Evolutionary conservation across 2,888 invertebrate genomes (phyloP), one percentile per base, ranked within the genome.

Genomic region (Phortica magna): DNA sequence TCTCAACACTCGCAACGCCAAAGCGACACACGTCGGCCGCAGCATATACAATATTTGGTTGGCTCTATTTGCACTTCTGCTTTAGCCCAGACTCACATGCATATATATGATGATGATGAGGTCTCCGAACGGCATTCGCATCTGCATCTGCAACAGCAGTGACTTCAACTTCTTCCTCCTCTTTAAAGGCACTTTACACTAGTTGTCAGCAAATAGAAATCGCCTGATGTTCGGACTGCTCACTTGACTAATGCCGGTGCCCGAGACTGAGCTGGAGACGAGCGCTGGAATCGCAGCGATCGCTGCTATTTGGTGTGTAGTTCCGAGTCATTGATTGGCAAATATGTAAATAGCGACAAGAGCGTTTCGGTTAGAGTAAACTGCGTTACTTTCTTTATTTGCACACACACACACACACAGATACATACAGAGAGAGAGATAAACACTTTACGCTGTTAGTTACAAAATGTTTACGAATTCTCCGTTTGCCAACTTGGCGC

Each of bases 261-360:
- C 48, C 1, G 71, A 77, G 75, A 75, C 43, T 42, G 70, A 12
- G 3, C 67, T 65, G 48, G 76, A 76, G 82, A 78, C 79, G 78
- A 79, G 79, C 77, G 82, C 77, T 79, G 57, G 71, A 74, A 70
- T 22, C 22, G 1, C 6, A 7, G 41, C 17, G 73, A 17, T 42
- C 42, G 72, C 41, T 57, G 72, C 72, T 70, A 22, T 42, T 55
- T 68, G 76, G 74, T 74, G 77, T 77, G 72, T 79, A 80, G 89
- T 87, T 85, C 80, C 85, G 80, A 86, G 79, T 86, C 85, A 83
- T 87, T 87, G 87, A 85, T 79, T 84, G 83, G 82, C 84, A 84
- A 88, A 79, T 84, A 82, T 86, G 80, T 78, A 85, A 88, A 87
- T 82, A 87, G 78, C 79, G 77, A 59, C 83, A 78, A 78, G 81